Evolutionary conservation across 2,113 vertebrate species (phyloP), one percentile per base, ranked within the genome.

Genomic region (Calidris pygmaea): DNA sequence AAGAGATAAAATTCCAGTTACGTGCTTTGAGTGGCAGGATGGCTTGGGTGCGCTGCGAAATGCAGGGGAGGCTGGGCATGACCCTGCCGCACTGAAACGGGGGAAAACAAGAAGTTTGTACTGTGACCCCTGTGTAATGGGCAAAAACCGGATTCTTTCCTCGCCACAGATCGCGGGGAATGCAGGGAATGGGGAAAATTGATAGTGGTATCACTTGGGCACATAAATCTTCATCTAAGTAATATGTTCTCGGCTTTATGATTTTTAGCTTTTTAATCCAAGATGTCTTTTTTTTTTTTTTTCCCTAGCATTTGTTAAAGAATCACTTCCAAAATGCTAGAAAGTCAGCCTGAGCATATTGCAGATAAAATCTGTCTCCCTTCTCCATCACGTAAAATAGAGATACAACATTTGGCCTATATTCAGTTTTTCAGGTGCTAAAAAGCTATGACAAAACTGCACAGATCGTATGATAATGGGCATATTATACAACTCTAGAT

Each of bases 281-380:
- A 95, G 52, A 87, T 95, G 75, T 88, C 52, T 96, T 94, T 92
- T 95, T 93, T 55, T 55, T 94, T 92, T 92, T 91, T 96, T 94
- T 90, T 95, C 91, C 66, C 47, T 56, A 95, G 48, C 93, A 92
- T 96, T 97, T 97, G 95, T 95, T 95, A 96, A 92, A 96, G 92
- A 96, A 96, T 96, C 94, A 94, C 70, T 94, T 97, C 96, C 96
- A 97, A 97, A 97, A 96, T 88, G 93, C 95, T 96, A 95, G 95
- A 96, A 97, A 96, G 92, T 96, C 88, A 94, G 95, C 86, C 86
- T 96, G 96, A 96, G 90, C 96, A 97, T 97, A 96, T 96, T 97
- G 96, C 96, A 96, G 93, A 96, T 96, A 96, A 96, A 96, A 96
- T 97, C 96, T 96, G 96, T 96, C 95, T 96, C 83, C 88, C 76